Conservation (phyloP, 2,888 invertebrate genomes). For the Iphiclides podalirius region DNA sequence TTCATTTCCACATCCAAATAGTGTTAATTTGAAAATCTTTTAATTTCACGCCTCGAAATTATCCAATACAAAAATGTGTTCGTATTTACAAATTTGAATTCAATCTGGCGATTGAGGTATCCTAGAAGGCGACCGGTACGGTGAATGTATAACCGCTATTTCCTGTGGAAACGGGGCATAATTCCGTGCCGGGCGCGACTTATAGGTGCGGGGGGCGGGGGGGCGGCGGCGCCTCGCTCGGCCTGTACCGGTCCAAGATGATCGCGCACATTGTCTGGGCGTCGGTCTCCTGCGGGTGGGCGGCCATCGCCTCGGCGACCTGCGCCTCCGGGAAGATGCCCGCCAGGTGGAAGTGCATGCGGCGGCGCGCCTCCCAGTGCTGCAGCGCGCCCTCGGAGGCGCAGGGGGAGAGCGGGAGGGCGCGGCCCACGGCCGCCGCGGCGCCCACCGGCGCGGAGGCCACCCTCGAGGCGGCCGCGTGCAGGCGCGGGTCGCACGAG, state of each 20-base stretch:
- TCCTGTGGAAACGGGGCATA: conserved; percentile 55
- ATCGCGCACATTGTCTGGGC: conserved; percentile 94
- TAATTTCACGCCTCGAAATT: not conserved
- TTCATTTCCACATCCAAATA: no score
- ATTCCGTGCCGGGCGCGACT: conserved; percentile 31
- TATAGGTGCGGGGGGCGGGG: conserved; percentile 35
- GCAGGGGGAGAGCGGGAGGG: conserved; percentile 52
- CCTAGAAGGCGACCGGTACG: conserved; percentile 12
- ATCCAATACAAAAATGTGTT: not conserved
- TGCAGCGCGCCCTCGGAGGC: conserved; percentile 72
- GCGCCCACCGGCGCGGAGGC: conserved; percentile 87
- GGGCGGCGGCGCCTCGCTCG: conserved; percentile 55
- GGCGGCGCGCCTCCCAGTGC: conserved; percentile 84
- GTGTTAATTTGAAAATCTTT: no score
- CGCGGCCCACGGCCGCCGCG: conserved; percentile 80
- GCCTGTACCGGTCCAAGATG: conserved; percentile 86
- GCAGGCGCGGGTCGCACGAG: conserved; percentile 84
- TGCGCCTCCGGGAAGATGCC: conserved; percentile 94
- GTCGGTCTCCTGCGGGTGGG: conserved; percentile 93
- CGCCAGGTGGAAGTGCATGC: conserved; percentile 92
- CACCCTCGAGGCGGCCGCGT: conserved; percentile 82
- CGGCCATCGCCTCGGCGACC: conserved; percentile 92
- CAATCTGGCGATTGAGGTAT: not conserved
- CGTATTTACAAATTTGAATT: not conserved
- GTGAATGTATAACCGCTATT: conserved; percentile 53